Evolutionary conservation across 2,113 vertebrate species (phyloP).

Genomic region (Microtus pennsylvanicus): DNA sequence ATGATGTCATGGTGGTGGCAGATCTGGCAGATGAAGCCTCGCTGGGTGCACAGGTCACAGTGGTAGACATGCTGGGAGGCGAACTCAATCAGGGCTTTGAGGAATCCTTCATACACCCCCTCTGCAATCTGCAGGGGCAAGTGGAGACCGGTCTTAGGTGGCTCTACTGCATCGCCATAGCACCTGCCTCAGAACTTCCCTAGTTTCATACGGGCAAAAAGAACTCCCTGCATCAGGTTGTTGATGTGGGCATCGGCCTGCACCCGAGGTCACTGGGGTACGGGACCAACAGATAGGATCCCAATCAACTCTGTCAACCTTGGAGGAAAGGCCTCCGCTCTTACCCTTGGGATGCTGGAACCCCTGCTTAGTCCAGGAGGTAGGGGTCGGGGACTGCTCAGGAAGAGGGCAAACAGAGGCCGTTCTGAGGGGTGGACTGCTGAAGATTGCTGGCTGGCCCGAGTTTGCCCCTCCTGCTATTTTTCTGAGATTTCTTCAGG

Average conservation of each 20-base stretch:
- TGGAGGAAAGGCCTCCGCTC: neutral
- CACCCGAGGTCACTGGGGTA: neutral
- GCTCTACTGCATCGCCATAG: neutral
- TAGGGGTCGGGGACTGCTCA: neutral
- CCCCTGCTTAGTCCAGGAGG: neutral
- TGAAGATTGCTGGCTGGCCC: neutral
- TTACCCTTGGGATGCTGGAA: neutral
- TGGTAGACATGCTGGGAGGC: slow-evolving; percentile 93
- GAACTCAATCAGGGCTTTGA: slow-evolving; percentile 88
- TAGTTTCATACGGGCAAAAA: neutral
- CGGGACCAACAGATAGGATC: neutral
- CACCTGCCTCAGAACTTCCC: neutral
- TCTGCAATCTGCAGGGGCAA: slow-evolving; percentile 89
- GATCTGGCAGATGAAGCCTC: slow-evolving; percentile 97
- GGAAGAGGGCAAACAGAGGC: accelerated
- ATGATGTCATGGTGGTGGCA: slow-evolving; percentile 93
- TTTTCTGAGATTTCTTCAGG: neutral
- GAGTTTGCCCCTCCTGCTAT: too few relatives aligned
- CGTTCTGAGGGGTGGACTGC: neutral
- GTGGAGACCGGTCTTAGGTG: accelerated
- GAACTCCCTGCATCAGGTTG: neutral
- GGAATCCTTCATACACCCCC: slow-evolving; percentile 88
- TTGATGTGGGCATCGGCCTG: accelerated
- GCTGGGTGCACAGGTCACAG: slow-evolving; percentile 96
- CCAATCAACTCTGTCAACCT: neutral